Conservation (phyloP, 2,113 vertebrate genomes). For the Anarhynchus alexandrinus region DNA sequence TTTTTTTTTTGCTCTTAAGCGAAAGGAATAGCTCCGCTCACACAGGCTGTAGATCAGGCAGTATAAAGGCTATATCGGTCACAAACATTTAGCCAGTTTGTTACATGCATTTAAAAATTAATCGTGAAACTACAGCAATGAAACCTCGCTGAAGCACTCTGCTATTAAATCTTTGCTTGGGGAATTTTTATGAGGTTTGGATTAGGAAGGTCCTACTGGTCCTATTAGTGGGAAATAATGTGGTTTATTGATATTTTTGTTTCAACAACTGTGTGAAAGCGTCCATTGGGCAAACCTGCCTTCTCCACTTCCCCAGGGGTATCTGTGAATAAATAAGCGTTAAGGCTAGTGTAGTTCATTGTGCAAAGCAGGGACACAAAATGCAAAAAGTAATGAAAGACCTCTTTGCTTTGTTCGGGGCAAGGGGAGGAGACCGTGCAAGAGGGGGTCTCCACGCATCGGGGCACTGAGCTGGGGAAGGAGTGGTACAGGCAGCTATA, state of each 20-base stretch:
- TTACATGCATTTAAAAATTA: neutral
- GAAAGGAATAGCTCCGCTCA: neutral
- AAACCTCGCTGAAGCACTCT: neutral
- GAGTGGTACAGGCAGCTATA: rapidly evolving
- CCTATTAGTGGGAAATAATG: neutral
- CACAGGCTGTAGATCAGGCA: neutral
- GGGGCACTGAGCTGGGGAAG: neutral
- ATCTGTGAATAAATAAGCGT: neutral
- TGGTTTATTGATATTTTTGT: neutral
- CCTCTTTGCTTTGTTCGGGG: neutral
- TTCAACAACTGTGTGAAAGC: neutral
- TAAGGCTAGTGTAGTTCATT: neutral
- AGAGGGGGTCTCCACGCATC: rapidly evolving
- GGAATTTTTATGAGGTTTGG: neutral
- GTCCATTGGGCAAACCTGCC: neutral
- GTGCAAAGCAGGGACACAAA: neutral
- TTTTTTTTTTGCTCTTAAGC: neutral
- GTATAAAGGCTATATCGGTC: neutral
- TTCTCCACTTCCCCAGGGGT: neutral
- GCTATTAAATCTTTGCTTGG: neutral
- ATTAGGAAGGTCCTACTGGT: neutral
- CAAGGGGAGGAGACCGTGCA: rapidly evolving
- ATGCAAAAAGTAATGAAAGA: neutral
- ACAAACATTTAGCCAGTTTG: neutral
- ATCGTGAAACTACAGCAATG: neutral